These are phyloP conservation scores for Aphidoletes aphidimyza DNA, from an alignment of 2,888 invertebrate species.

Conservation along the genomic window DNA sequence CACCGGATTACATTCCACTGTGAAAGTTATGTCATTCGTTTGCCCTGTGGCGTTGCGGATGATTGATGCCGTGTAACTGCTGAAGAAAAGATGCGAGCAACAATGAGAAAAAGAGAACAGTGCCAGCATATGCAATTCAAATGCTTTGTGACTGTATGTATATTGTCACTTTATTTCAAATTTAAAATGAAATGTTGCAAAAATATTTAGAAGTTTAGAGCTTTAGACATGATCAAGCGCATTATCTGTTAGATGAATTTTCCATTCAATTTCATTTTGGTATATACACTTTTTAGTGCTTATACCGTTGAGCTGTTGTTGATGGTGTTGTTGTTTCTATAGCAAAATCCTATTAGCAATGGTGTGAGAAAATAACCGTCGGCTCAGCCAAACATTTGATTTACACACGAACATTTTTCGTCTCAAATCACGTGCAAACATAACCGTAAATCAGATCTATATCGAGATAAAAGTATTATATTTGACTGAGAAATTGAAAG, in stretches of 20 bases:
- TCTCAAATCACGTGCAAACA: background rate
- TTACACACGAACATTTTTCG: background rate
- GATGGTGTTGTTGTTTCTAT: too few relatives aligned
- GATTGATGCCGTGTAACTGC: conserved; percentile 13
- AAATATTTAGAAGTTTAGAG: background rate
- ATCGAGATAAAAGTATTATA: background rate
- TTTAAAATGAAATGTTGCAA: background rate
- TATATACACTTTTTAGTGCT: too few relatives aligned
- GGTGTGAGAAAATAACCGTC: too few relatives aligned
- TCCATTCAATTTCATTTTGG: background rate
- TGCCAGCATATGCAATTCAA: conserved; percentile 1
- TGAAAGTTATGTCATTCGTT: conserved; percentile 20
- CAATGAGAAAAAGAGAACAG: too few relatives aligned
- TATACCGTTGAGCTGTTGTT: too few relatives aligned
- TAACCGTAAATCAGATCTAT: background rate
- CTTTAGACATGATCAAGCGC: background rate
- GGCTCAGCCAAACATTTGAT: background rate
- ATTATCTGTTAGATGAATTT: background rate
- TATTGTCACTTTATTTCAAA: background rate
- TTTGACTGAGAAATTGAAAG: background rate
- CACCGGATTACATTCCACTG: background rate
- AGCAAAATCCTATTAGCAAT: too few relatives aligned
- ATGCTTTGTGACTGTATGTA: background rate
- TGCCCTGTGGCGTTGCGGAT: conserved; percentile 18
- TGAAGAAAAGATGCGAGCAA: too few relatives aligned